Evolutionary conservation across 2,888 invertebrate species (phyloP).

Genomic region (Celastrina argiolus): DNA sequence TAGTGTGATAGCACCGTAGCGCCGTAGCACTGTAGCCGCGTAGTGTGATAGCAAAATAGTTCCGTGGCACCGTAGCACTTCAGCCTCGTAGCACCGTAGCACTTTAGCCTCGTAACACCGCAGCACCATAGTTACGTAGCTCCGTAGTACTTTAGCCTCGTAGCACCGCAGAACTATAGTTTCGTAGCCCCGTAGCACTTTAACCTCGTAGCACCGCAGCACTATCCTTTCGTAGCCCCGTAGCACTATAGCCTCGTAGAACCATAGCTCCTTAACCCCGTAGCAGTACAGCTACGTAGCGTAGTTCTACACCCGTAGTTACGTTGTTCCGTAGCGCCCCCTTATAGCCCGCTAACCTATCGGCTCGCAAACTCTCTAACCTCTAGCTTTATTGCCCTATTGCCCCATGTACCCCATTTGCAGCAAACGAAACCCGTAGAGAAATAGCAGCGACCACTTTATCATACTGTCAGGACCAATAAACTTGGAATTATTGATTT

Average conservation of each 20-base stretch:
- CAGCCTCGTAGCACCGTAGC: not conserved
- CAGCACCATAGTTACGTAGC: not conserved
- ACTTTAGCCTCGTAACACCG: not conserved
- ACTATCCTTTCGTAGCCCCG: no score
- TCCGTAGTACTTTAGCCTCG: not conserved
- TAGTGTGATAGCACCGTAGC: not conserved
- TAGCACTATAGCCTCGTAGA: not conserved
- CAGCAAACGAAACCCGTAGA: not conserved
- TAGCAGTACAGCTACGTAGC: no score
- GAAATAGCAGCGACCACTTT: not conserved
- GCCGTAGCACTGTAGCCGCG: not conserved
- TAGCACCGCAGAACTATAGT: no score
- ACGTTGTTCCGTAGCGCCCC: no score
- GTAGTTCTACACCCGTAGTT: no score
- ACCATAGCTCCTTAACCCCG: not conserved
- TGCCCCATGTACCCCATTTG: not conserved
- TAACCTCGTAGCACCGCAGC: no score
- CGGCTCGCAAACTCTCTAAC: no score
- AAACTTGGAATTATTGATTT: slow-evolving; percentile 2
- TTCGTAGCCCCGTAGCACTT: not conserved
- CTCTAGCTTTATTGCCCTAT: no score
- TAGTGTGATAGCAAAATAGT: no score
- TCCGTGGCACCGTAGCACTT: not conserved
- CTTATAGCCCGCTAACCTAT: no score
- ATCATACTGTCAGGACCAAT: not conserved